Conservation (phyloP, 2,888 invertebrate genomes). For the Dicycla oo region DNA sequence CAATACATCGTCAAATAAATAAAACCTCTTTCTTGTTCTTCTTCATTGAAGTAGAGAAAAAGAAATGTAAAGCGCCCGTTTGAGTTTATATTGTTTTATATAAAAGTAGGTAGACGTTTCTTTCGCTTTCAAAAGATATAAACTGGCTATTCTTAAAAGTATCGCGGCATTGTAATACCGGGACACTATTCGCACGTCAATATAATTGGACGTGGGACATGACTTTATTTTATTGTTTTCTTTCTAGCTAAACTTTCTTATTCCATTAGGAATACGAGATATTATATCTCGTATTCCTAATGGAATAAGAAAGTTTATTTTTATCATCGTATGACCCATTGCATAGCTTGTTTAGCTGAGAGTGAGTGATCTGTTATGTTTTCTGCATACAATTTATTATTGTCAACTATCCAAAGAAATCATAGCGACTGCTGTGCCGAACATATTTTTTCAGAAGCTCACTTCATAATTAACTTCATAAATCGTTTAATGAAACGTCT, state of each 20-base stretch:
- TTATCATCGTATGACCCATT: background rate
- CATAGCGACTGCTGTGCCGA: background rate
- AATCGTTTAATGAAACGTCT: background rate
- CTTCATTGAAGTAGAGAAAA: too few relatives aligned
- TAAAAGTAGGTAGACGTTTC: slow-evolving; percentile 3
- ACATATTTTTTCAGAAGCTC: background rate
- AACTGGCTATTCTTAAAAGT: slow-evolving; percentile 5
- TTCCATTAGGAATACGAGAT: too few relatives aligned
- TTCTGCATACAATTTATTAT: too few relatives aligned
- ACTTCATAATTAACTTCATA: background rate
- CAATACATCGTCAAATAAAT: too few relatives aligned
- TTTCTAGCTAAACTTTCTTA: too few relatives aligned
- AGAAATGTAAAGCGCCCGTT: too few relatives aligned
- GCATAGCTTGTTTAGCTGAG: background rate
- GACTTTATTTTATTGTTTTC: slow-evolving; percentile 3
- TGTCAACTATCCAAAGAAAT: too few relatives aligned
- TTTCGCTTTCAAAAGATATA: slow-evolving; percentile 22
- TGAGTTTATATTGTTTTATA: slow-evolving; percentile 5
- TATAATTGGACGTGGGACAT: slow-evolving; percentile 11
- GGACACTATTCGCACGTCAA: background rate
- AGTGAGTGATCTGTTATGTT: background rate
- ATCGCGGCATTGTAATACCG: background rate
- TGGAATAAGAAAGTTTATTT: background rate
- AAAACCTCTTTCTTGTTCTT: too few relatives aligned
- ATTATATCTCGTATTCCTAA: background rate